Conservation (phyloP, 2,888 invertebrate species). For the Malthinus seriepunctatus region DNA sequence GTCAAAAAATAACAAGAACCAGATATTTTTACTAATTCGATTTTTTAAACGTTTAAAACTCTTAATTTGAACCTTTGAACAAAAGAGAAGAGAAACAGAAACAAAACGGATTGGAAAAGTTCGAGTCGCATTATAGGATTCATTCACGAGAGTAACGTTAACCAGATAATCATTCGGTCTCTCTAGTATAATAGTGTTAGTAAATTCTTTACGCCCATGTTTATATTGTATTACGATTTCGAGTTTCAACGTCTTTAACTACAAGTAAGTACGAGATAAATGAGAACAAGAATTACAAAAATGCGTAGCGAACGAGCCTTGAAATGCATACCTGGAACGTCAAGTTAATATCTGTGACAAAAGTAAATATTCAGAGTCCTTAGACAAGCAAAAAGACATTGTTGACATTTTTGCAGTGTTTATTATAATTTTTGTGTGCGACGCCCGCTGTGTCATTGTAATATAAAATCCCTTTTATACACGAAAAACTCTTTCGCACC, state of each 20-base stretch:
- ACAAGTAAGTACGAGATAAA: background rate
- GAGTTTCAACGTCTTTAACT: background rate
- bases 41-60: no score
- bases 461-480: slow-evolving; percentile 16
- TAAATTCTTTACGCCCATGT: slow-evolving; percentile 1
- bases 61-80: no score
- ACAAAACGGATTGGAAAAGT: background rate
- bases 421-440: slow-evolving; percentile 18
- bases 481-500: slow-evolving; percentile 21
- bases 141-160: background rate
- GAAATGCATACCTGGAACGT: slow-evolving; percentile 15
- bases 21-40: background rate
- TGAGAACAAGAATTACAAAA: slow-evolving; percentile 4
- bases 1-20: background rate
- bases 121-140: background rate
- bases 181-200: background rate
- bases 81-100: background rate
- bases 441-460: slow-evolving; percentile 22
- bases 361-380: slow-evolving; percentile 17
- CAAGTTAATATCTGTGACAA: slow-evolving; percentile 25
- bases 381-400: slow-evolving; percentile 7
- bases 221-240: background rate
- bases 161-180: background rate
- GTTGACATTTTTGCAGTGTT: slow-evolving; percentile 27
- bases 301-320: slow-evolving; percentile 6